These are phyloP conservation scores for Sphaeramia orbicularis DNA, from an alignment of 2,797 vertebrate genomes.

Conservation along the genomic window DNA sequence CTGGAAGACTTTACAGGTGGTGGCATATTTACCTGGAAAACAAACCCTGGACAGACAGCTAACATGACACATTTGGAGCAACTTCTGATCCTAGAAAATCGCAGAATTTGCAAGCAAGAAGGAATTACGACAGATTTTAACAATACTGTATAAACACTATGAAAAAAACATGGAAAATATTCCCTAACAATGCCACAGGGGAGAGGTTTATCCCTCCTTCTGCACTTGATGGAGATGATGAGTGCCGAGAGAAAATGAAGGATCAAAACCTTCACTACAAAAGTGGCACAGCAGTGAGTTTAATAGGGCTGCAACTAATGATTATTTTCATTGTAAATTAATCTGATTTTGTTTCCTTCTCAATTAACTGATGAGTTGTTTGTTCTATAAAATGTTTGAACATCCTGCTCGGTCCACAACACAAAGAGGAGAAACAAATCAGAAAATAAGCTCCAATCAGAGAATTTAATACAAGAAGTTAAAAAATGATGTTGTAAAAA, in stretches of 20 bases:
- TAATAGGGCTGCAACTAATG: too few relatives aligned
- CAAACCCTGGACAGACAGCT: background rate
- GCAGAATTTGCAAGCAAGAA: conserved; percentile 3
- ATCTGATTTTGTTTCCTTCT: too few relatives aligned
- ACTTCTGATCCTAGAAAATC: background rate
- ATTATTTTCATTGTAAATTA: too few relatives aligned
- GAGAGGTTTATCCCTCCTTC: background rate
- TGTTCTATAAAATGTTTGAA: too few relatives aligned
- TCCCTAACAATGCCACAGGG: background rate
- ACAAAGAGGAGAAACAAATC: too few relatives aligned
- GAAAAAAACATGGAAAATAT: conserved; percentile 23
- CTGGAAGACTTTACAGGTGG: background rate
- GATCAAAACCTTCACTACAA: background rate
- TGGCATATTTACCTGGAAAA: background rate
- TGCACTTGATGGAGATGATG: background rate
- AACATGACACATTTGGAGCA: background rate
- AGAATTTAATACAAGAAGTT: too few relatives aligned
- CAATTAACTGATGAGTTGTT: too few relatives aligned
- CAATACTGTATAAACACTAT: conserved; percentile 1
- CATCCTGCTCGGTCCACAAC: too few relatives aligned
- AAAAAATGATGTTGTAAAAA: background rate
- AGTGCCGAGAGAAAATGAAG: background rate
- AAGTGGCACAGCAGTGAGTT: background rate
- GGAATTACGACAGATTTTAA: conserved; percentile 5
- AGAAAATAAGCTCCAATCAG: too few relatives aligned